phyloP scores from a whole-genome alignment of 2,113 vertebrate genomes.

The Aspiorhynchus laticeps region DNA sequence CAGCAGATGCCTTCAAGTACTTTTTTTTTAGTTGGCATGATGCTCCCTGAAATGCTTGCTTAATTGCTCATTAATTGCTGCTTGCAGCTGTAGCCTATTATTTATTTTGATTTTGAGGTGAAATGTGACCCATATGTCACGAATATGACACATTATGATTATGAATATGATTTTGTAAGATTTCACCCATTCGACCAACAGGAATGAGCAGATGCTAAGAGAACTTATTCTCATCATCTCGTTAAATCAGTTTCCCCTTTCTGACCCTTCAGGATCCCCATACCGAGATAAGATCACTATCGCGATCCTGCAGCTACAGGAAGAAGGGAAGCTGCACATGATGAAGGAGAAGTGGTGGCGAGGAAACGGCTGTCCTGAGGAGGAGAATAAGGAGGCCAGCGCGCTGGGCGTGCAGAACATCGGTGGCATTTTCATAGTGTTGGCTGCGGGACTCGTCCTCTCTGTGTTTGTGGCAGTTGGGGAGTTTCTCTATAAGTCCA shows the following conservation, averaged over 20 bases:
- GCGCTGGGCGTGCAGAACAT: conserved; percentile 97
- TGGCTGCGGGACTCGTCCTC: conserved; percentile 95
- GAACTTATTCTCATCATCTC: not conserved
- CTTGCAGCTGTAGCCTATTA: too few relatives aligned
- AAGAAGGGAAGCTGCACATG: conserved; percentile 98
- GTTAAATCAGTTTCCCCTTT: conserved; percentile 20
- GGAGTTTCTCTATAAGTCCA: conserved; percentile 98
- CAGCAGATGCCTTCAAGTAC: too few relatives aligned
- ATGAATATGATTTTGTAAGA: not conserved
- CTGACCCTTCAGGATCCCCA: conserved; percentile 85
- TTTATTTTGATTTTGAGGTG: not conserved
- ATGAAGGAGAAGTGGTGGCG: conserved; percentile 99
- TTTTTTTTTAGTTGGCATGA: too few relatives aligned
- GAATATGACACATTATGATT: not conserved
- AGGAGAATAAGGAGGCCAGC: conserved; percentile 97
- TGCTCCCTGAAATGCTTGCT: too few relatives aligned
- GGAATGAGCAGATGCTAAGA: not conserved
- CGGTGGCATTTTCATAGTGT: conserved; percentile 97
- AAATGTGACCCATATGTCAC: not conserved
- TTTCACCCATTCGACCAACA: not conserved
- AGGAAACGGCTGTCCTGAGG: conserved; percentile 95
- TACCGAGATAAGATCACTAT: conserved; percentile 99
- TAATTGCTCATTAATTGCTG: too few relatives aligned
- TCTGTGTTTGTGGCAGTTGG: conserved; percentile 98
- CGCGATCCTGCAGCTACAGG: conserved; percentile 96